phyloP scores from a whole-genome alignment of 2,888 invertebrate species.

The Andricus quercusramuli region DNA sequence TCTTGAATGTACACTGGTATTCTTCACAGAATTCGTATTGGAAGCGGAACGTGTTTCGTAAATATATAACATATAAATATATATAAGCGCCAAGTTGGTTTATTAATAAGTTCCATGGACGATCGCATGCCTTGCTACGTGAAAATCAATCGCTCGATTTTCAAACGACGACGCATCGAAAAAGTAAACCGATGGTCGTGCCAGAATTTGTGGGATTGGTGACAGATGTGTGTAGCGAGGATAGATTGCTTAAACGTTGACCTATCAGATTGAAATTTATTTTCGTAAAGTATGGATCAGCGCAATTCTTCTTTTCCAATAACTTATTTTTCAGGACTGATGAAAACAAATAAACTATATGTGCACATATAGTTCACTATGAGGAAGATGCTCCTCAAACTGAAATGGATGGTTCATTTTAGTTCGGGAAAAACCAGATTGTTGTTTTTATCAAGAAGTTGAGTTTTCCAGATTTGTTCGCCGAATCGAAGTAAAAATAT shows the following conservation, averaged over 20 bases:
- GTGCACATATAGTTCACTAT: too few species aligned
- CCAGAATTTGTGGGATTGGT: neutral
- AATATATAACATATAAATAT: neutral
- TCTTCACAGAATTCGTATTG: slow-evolving; percentile 18
- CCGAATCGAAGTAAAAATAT: too few species aligned
- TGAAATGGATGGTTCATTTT: too few species aligned
- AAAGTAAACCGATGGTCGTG: neutral
- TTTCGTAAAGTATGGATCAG: neutral
- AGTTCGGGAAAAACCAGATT: too few species aligned
- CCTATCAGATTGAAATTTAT: neutral
- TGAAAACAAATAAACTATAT: too few species aligned
- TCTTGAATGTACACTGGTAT: neutral
- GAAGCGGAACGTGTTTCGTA: slow-evolving; percentile 27
- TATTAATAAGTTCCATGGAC: slow-evolving; percentile 12
- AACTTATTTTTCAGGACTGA: too few species aligned
- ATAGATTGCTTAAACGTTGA: neutral
- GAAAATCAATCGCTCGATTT: slow-evolving; percentile 21
- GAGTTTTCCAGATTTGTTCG: too few species aligned
- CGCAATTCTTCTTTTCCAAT: neutral
- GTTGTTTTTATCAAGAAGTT: too few species aligned
- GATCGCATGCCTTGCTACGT: neutral
- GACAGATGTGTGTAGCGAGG: neutral
- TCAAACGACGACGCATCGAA: neutral
- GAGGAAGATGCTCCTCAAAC: too few species aligned
- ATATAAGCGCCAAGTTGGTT: neutral